Conservation (phyloP, 1,140 invertebrate species). For the Drosophila repleta region DNA sequence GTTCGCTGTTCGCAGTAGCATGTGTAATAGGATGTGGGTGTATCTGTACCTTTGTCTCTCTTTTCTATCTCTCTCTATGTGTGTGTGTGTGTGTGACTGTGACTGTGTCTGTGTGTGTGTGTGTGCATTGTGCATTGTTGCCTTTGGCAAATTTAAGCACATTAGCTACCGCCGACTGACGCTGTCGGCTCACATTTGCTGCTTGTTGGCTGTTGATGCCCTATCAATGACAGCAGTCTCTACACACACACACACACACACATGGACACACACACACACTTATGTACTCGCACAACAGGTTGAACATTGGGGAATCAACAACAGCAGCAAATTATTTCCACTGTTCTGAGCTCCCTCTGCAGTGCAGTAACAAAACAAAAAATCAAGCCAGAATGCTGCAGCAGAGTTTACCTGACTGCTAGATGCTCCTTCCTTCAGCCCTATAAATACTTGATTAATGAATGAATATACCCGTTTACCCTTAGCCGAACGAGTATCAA, state of each 20-base stretch:
- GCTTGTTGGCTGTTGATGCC: constrained; percentile 50
- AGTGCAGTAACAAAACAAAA: constrained; percentile 4
- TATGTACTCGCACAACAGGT: constrained; percentile 7
- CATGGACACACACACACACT: neutral
- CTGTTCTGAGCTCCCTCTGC: constrained; percentile 23
- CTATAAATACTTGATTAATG: too few relatives aligned
- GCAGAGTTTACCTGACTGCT: too few relatives aligned
- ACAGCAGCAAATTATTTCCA: constrained; percentile 50
- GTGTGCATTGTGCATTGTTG: constrained; percentile 39
- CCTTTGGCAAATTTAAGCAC: constrained; percentile 47
- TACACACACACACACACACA: constrained; percentile 1
- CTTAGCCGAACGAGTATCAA: neutral
- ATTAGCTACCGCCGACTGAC: constrained; percentile 43
- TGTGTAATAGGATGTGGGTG: constrained; percentile 19
- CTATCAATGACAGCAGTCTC: constrained; percentile 50
- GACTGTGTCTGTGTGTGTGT: neutral
- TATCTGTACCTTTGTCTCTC: constrained; percentile 2
- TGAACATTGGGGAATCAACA: constrained; percentile 34
- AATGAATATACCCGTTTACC: too few relatives aligned
- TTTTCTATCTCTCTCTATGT: neutral
- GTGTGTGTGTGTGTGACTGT: constrained; percentile 1
- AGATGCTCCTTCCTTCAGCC: too few relatives aligned
- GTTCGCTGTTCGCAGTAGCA: neutral
- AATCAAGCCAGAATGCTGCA: too few relatives aligned
- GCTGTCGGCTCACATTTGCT: constrained; percentile 56